Evolutionary conservation across 1,140 invertebrate genomes (phyloP).

Genomic region (Trachymyrmex septentrionalis): DNA sequence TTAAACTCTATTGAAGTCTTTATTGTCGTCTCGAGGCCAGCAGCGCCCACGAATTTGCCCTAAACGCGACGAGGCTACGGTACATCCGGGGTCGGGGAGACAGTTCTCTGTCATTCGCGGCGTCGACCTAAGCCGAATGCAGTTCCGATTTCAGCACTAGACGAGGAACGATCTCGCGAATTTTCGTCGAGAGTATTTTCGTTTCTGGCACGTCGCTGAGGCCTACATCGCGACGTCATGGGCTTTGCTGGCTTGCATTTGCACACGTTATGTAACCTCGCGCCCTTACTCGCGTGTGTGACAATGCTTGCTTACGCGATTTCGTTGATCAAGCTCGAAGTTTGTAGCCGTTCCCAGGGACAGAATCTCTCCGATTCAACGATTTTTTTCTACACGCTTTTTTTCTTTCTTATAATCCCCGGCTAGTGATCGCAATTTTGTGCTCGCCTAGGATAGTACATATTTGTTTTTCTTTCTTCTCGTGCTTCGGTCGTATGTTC

Average conservation of each 20-base stretch:
- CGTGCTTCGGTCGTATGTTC: not conserved
- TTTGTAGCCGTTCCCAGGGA: slow-evolving; percentile 3
- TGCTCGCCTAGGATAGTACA: not conserved
- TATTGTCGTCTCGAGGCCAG: slow-evolving; percentile 47
- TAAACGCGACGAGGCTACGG: slow-evolving; percentile 42
- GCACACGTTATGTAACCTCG: slow-evolving; percentile 62
- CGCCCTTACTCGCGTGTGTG: slow-evolving; percentile 37
- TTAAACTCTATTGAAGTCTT: slow-evolving; percentile 6
- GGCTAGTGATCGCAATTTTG: not conserved
- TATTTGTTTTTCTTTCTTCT: slow-evolving; percentile 8
- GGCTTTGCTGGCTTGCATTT: slow-evolving; percentile 54
- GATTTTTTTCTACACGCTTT: not conserved
- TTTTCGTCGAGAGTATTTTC: slow-evolving; percentile 81
- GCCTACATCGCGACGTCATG: slow-evolving; percentile 78
- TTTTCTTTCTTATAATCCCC: not conserved
- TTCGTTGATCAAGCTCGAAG: not conserved
- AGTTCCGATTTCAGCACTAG: slow-evolving; percentile 54
- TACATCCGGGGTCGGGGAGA: slow-evolving; percentile 39
- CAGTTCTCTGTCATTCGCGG: slow-evolving; percentile 33
- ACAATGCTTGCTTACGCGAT: not conserved
- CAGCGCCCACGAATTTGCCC: slow-evolving; percentile 44
- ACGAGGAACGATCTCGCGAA: slow-evolving; percentile 49
- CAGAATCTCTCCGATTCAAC: not conserved
- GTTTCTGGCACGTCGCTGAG: slow-evolving; percentile 85
- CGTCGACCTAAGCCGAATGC: slow-evolving; percentile 26